phyloP scores from a whole-genome alignment of 2,113 vertebrate genomes.

The Spizaetus ornatus region DNA sequence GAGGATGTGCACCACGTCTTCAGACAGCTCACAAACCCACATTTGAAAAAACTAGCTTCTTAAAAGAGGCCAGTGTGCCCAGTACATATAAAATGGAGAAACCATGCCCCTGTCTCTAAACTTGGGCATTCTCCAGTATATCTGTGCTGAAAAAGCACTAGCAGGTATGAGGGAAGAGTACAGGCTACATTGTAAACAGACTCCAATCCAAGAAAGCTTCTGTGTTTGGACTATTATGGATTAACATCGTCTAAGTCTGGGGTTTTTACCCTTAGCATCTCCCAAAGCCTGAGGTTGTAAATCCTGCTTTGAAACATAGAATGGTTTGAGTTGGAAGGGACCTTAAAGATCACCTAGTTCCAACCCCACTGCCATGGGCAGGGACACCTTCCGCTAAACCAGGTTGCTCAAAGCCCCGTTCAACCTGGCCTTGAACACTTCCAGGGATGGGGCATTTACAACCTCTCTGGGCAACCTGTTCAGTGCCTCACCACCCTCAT shows the following conservation, averaged over 20 bases:
- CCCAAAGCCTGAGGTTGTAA: not conserved
- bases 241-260: not conserved
- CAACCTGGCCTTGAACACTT: too few relatives aligned
- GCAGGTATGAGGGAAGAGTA: not conserved
- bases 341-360: too few relatives aligned
- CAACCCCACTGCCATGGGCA: too few relatives aligned
- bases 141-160: not conserved
- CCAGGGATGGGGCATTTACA: too few relatives aligned
- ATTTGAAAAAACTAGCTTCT: not conserved
- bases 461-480: too few relatives aligned
- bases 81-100: not conserved
- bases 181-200: not conserved
- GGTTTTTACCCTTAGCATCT: not conserved
- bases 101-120: not conserved
- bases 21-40: not conserved
- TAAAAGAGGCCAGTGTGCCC: not conserved
- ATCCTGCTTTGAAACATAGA: not conserved
- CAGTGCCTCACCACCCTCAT: too few relatives aligned
- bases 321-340: too few relatives aligned
- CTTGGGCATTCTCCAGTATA: accelerated
- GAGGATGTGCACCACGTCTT: not conserved
- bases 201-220: not conserved
- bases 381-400: too few relatives aligned
- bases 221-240: not conserved
- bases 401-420: too few relatives aligned